phyloP scores from a whole-genome alignment of 2,888 invertebrate genomes.

The Neria commutata region DNA sequence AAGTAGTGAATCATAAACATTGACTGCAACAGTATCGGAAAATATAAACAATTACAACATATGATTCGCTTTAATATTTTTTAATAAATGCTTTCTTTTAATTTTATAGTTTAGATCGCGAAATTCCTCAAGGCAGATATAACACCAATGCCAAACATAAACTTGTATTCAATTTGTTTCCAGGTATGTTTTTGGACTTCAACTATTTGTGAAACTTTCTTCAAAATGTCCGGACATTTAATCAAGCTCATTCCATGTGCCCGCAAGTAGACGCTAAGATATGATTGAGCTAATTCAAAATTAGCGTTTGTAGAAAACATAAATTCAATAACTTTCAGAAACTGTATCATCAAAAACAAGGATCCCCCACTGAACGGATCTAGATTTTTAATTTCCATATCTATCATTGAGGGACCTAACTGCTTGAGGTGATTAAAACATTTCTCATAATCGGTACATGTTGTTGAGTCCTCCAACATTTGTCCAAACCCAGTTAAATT shows the following conservation, averaged over 20 bases:
- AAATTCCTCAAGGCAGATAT: constrained; percentile 75
- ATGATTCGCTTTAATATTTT: too few species aligned
- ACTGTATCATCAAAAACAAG: constrained; percentile 74
- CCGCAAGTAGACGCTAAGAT: constrained; percentile 86
- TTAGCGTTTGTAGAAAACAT: constrained; percentile 78
- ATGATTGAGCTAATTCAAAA: constrained; percentile 91
- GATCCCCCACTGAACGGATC: constrained; percentile 77
- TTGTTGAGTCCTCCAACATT: constrained; percentile 64
- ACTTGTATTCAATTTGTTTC: constrained; percentile 70
- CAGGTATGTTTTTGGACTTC: constrained; percentile 69
- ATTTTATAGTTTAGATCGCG: too few species aligned
- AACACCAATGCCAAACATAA: constrained; percentile 77
- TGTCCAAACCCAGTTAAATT: constrained; percentile 76
- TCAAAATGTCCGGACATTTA: constrained; percentile 65
- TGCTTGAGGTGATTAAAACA: constrained; percentile 65
- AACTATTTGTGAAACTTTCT: constrained; percentile 66
- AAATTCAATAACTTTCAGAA: constrained; percentile 74
- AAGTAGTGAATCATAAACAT: too few species aligned
- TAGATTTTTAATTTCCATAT: constrained; percentile 84
- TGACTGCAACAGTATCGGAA: too few species aligned
- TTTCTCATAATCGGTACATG: constrained; percentile 62
- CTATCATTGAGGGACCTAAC: constrained; percentile 82
- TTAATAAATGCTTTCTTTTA: too few species aligned
- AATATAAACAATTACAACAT: too few species aligned
- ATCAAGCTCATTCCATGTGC: constrained; percentile 72